Base-by-base conservation (phyloP, 2,113 vertebrate species). In the Cynoglossus semilaevis region DNA sequence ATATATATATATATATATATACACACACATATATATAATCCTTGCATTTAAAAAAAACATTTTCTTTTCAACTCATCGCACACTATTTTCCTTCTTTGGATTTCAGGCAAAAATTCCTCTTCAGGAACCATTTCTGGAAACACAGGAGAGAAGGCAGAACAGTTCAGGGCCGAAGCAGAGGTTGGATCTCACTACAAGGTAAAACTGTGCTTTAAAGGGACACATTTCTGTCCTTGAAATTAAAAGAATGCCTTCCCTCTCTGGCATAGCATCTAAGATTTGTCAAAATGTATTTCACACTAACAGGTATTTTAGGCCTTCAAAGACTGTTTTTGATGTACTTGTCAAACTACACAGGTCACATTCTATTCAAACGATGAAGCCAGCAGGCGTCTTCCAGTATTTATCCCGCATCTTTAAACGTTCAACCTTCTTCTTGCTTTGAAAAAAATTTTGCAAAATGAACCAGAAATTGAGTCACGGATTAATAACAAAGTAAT, bases 211-310 rank as follows among this genome's bases (percentile, higher is more conserved):
- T 57, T 77, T 47, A 75, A 42, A 58, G 35, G 65, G 57, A 74
- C 13, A 10, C 60, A 54, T 81, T 62, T 60, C 53, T 46, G 65
- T 64, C 82, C 56, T 78, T 73, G 57, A 76, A 13, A 82, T 38
- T 8, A 9, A 58, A 49, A 19, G 68, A 53, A 57, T 43, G 43
- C 64, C 16, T 38, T 53, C 60, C 58, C 40, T 57, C 63, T 68
- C 72, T 34, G 17, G 72, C 74, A 85, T 84, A 82, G 90, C 90
- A 88, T 89, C 83, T 84, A 81, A 87, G 85, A 91, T 91, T 92
- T 91, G 86, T 91, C 89, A 92, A 90, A 91, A 91, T 89, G 80
- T 83, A 88, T 93, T 91, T 92, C 87, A 89, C 90, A 90, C 80
- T 88, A 89, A 88, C 86, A 91, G 85, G 85, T 89, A 89, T 85